Percentiles rank a stretch among this genome's conserved stretches.
Conservation (phyloP, 2,888 invertebrate species). For the Diloba caeruleocephala region DNA sequence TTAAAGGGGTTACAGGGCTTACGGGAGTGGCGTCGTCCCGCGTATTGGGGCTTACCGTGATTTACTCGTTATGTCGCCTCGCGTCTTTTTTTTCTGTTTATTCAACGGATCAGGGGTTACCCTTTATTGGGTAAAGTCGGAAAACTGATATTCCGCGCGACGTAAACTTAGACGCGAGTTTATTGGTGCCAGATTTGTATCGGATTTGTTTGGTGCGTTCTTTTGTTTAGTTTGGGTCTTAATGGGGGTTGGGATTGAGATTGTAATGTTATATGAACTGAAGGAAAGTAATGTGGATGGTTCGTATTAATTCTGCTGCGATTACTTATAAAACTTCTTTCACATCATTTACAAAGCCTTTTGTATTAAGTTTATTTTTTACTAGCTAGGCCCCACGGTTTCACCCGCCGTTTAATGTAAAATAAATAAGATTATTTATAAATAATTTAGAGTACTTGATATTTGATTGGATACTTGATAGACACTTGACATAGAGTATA, state of each 20-base stretch:
- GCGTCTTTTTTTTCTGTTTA: slow-evolving; percentile 85
- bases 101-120: slow-evolving; percentile 87
- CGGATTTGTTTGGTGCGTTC: slow-evolving; percentile 63
- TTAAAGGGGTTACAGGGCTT: slow-evolving; percentile 82
- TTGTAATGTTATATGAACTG: neutral
- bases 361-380: too few species aligned
- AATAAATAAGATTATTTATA: too few species aligned
- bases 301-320: too few species aligned
- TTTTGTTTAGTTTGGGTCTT: slow-evolving; percentile 44
- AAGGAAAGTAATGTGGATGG: neutral
- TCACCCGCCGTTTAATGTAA: too few species aligned
- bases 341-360: too few species aligned
- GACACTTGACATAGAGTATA: too few species aligned
- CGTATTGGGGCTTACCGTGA: slow-evolving; percentile 86
- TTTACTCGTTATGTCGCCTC: slow-evolving; percentile 83
- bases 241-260: slow-evolving; percentile 21
- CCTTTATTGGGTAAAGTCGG: slow-evolving; percentile 87
- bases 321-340: too few species aligned
- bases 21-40: slow-evolving; percentile 68
- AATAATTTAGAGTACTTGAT: too few species aligned
- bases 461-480: too few species aligned
- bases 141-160: slow-evolving; percentile 80
- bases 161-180: slow-evolving; percentile 80
- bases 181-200: slow-evolving; percentile 79
- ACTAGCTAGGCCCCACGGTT: too few species aligned